These are phyloP conservation scores for Cerastis leucographa DNA, from an alignment of 2,888 invertebrate species.

Conservation along the genomic window DNA sequence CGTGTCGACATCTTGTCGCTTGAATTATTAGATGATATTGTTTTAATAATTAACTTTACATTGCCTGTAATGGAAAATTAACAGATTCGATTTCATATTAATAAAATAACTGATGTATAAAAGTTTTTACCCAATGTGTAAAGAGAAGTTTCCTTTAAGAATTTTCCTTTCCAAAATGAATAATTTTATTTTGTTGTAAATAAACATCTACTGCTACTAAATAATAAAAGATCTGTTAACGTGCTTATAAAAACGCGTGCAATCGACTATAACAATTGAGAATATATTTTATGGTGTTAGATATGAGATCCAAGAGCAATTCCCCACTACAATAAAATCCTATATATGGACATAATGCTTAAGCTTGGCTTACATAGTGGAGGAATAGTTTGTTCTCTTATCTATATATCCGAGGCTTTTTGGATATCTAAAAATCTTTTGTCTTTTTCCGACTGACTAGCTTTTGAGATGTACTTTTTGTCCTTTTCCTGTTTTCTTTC, in stretches of 20 bases:
- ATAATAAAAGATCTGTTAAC: constrained; percentile 38
- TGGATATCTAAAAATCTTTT: background rate
- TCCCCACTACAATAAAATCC: constrained; percentile 52
- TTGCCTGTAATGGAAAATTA: background rate
- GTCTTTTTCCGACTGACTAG: background rate
- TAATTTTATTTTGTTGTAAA: background rate
- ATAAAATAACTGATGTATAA: too few relatives aligned
- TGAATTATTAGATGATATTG: constrained; percentile 28
- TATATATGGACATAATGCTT: constrained; percentile 55
- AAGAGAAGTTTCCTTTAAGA: background rate
- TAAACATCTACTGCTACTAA: background rate
- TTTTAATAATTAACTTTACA: background rate
- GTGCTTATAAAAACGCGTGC: constrained; percentile 27
- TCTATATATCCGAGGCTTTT: background rate
- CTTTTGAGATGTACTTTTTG: background rate
- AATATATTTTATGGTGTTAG: constrained; percentile 49
- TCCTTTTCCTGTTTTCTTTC: background rate
- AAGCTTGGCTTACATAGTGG: constrained; percentile 33
- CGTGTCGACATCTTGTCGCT: constrained; percentile 41
- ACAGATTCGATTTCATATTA: background rate
- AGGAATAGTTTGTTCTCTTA: background rate
- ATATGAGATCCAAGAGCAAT: constrained; percentile 50
- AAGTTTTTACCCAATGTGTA: background rate
- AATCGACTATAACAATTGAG: constrained; percentile 36
- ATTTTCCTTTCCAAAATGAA: background rate